Evolutionary conservation across 2,113 vertebrate genomes (phyloP).

Genomic region (Phocoena phocoena): DNA sequence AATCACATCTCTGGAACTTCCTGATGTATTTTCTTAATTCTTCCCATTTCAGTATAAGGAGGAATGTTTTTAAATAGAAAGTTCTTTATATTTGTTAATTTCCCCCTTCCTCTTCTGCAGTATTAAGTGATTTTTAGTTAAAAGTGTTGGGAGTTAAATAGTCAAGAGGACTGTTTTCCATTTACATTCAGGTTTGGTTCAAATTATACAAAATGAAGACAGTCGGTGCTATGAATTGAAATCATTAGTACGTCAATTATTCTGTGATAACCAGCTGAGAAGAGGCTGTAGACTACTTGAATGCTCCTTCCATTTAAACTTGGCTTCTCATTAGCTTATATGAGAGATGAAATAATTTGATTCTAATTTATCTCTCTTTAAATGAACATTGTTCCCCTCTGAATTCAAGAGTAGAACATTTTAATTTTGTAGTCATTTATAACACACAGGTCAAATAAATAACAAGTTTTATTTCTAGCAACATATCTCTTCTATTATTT

Average conservation of each 20-base stretch:
- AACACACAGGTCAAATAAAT: conserved; percentile 69
- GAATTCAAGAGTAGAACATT: conserved; percentile 61
- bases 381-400: conserved; percentile 70
- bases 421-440: conserved; percentile 66
- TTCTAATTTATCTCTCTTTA: conserved; percentile 71
- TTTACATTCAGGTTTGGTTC: conserved; percentile 72
- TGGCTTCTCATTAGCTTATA: conserved; percentile 61
- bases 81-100: conserved; percentile 52
- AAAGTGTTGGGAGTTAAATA: conserved; percentile 63
- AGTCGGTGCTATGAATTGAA: conserved; percentile 61
- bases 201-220: conserved; percentile 75
- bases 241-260: conserved; percentile 78
- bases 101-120: background rate
- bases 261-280: conserved; percentile 74
- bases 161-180: conserved; percentile 63
- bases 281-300: conserved; percentile 45
- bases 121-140: conserved; percentile 71
- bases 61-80: conserved; percentile 47
- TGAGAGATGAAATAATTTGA: conserved; percentile 68
- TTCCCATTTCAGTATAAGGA: conserved; percentile 36
- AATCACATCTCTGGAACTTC: conserved; percentile 60
- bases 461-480: conserved; percentile 59
- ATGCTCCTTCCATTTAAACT: conserved; percentile 46
- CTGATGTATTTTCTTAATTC: conserved; percentile 36
- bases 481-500: conserved; percentile 33